Conservation (phyloP, 2,888 invertebrate species). For the Bombyx huttoni region DNA sequence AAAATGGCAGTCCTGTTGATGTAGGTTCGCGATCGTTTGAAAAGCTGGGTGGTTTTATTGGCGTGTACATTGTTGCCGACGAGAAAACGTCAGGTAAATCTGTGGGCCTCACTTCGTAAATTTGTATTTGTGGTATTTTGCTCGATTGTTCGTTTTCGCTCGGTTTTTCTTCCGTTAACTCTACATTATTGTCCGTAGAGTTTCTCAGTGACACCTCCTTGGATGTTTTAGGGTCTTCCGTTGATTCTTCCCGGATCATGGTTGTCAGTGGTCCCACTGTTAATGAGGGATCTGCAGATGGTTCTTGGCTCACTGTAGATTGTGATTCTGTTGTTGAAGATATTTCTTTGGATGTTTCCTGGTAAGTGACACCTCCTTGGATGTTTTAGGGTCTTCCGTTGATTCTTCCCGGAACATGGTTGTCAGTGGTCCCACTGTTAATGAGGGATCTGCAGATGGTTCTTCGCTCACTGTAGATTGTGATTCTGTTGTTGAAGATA, state of each 20-base stretch:
- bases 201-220: neutral
- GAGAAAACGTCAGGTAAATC: neutral
- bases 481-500: neutral
- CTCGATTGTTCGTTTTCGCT: constrained; percentile 3
- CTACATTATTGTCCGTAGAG: neutral
- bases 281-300: neutral
- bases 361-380: too few relatives aligned
- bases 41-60: neutral
- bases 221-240: too few relatives aligned
- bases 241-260: too few relatives aligned
- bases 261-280: neutral
- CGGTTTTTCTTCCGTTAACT: neutral
- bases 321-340: neutral
- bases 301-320: neutral
- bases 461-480: neutral
- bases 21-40: neutral
- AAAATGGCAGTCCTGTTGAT: constrained; percentile 1
- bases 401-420: too few relatives aligned
- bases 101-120: neutral
- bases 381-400: too few relatives aligned
- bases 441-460: neutral
- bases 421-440: neutral
- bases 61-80: neutral
- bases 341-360: neutral
- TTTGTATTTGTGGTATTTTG: constrained; percentile 3